Conservation (phyloP, 92 coral and sea anemone genomes). For the Paramuricea clavata region DNA sequence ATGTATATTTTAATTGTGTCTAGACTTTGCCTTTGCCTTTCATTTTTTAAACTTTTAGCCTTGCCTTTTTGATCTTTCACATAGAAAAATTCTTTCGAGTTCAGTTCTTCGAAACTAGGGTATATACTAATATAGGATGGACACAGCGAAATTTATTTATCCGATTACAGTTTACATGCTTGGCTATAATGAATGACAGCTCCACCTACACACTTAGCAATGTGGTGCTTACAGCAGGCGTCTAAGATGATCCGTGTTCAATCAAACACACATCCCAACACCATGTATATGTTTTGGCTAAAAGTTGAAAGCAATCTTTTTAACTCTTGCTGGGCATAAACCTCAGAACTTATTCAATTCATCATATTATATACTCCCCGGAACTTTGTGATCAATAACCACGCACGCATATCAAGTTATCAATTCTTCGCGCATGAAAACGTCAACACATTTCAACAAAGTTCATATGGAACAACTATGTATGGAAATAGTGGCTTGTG, state of each 20-base stretch:
- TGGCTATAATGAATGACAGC: constrained; percentile 38
- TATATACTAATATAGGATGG: too few relatives aligned
- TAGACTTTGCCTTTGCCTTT: too few relatives aligned
- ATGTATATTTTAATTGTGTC: too few relatives aligned
- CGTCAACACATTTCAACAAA: neutral
- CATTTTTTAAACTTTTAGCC: too few relatives aligned
- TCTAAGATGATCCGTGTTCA: constrained; percentile 39
- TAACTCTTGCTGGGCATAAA: constrained; percentile 41
- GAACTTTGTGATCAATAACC: neutral
- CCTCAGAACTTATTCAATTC: constrained; percentile 13
- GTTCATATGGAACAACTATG: neutral
- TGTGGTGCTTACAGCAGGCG: constrained; percentile 46
- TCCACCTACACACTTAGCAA: constrained; percentile 54
- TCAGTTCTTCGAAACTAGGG: too few relatives aligned
- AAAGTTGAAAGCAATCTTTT: constrained; percentile 2
- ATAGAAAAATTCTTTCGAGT: too few relatives aligned
- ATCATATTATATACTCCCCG: neutral
- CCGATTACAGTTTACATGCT: constrained; percentile 34
- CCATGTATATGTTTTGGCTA: constrained; percentile 30
- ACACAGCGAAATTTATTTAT: constrained; percentile 28
- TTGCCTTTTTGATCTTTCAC: too few relatives aligned
- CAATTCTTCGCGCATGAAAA: neutral
- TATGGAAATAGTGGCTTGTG: too few relatives aligned
- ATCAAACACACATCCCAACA: constrained; percentile 20
- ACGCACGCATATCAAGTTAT: too few relatives aligned